A percentile compares a stretch with the other conserved stretches of the same genome.
phyloP scores from a whole-genome alignment of 2,888 invertebrate species.

The Molanna angustata region DNA sequence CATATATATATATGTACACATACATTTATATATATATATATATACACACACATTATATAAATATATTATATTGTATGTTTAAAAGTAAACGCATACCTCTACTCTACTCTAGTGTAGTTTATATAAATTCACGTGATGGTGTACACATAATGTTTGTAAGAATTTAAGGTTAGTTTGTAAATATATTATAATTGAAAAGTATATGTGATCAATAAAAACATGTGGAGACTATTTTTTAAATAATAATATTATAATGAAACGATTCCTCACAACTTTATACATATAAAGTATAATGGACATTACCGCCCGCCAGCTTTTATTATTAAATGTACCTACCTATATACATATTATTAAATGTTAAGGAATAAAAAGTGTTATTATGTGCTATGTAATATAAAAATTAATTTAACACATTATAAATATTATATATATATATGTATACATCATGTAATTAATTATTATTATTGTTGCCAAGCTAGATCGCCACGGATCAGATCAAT shows the following conservation, averaged over 20 bases:
- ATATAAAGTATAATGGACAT: conserved; percentile 14
- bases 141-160: neutral
- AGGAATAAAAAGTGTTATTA: conserved; percentile 16
- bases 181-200: conserved; percentile 8
- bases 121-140: neutral
- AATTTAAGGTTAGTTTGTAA: conserved; percentile 6
- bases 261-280: conserved; percentile 20
- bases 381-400: conserved; percentile 21
- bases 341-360: too few relatives aligned
- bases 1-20: too few relatives aligned
- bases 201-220: neutral
- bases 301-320: conserved; percentile 14
- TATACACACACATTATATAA: neutral
- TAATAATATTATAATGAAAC: too few relatives aligned
- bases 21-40: too few relatives aligned
- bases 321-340: conserved; percentile 14
- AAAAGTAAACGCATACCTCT: conserved; percentile 5
- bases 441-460: neutral
- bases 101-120: neutral
- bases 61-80: conserved; percentile 7
- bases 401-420: too few relatives aligned
- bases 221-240: conserved; percentile 11
- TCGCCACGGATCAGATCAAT: neutral
- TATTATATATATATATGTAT: too few relatives aligned
- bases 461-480: conserved; percentile 5